phyloP scores from a whole-genome alignment of 2,888 invertebrate species.

The Acanthopleura granulata region DNA sequence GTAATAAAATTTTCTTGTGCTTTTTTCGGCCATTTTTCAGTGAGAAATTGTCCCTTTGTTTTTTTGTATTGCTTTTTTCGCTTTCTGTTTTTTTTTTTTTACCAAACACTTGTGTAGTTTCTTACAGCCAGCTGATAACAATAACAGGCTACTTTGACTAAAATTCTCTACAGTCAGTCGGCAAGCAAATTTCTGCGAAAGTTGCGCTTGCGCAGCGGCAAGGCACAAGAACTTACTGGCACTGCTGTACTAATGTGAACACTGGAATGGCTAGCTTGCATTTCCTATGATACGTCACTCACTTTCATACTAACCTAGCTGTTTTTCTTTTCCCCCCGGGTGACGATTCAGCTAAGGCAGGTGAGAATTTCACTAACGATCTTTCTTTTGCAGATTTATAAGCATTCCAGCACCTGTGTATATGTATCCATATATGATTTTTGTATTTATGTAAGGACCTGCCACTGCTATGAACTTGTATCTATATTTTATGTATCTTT shows the following conservation, averaged over 20 bases:
- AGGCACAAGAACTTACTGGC: conserved; percentile 15
- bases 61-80: too few species aligned
- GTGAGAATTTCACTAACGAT: conserved; percentile 13
- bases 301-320: neutral
- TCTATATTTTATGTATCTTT: too few species aligned
- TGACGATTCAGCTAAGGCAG: neutral
- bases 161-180: neutral
- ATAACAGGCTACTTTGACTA: neutral
- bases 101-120: too few species aligned
- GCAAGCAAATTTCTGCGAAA: neutral
- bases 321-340: neutral
- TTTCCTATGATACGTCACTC: neutral
- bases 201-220: conserved; percentile 19
- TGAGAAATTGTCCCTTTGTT: too few species aligned
- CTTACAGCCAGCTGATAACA: neutral
- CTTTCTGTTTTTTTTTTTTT: too few species aligned
- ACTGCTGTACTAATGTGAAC: neutral
- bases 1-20: conserved; percentile 7
- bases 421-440: too few species aligned
- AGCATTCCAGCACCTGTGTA: too few species aligned
- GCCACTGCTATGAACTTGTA: too few species aligned
- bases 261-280: too few species aligned
- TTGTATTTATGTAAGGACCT: too few species aligned
- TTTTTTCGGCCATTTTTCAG: conserved; percentile 7
- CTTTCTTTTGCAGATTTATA: conserved; percentile 11